Percentiles rank a stretch among this genome's conserved stretches.
Conservation (phyloP, 37 sponge, comb jelly and placozoan genomes). For the Diacarnus erythraeanus region DNA sequence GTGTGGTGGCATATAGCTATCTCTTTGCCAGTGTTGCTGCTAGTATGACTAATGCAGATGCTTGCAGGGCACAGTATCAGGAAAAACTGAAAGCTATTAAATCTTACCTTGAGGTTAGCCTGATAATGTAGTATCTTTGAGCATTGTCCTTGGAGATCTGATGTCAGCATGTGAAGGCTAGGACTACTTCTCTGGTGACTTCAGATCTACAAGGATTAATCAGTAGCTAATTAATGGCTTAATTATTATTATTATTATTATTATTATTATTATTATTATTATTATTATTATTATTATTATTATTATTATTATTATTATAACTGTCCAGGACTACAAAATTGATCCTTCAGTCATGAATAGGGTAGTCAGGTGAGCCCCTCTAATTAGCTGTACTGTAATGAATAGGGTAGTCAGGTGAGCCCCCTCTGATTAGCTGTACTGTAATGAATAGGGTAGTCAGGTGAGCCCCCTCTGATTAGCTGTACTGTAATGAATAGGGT, state of each 20-base stretch:
- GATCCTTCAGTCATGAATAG: constrained; percentile 20
- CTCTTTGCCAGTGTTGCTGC: constrained; percentile 87
- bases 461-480: no score
- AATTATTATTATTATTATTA: no score
- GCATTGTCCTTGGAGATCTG: no score
- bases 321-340: constrained; percentile 42
- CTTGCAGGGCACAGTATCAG: constrained; percentile 60
- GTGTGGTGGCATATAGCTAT: constrained; percentile 77
- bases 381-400: background rate
- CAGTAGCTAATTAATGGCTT: no score
- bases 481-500: constrained; percentile 37
- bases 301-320: background rate
- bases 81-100: constrained; percentile 74
- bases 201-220: no score
- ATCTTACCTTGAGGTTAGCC: constrained; percentile 36
- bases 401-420: no score
- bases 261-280: background rate
- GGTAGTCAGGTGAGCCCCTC: constrained; percentile 47
- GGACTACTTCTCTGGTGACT: no score
- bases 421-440: constrained; percentile 15
- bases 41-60: constrained; percentile 72
- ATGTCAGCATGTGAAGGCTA: no score
- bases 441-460: constrained; percentile 44
- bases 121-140: no score
- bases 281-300: background rate